Evolutionary conservation across 2,888 invertebrate genomes (phyloP), one percentile per base, ranked within the genome.

Genomic region (Euplexia lucipara): DNA sequence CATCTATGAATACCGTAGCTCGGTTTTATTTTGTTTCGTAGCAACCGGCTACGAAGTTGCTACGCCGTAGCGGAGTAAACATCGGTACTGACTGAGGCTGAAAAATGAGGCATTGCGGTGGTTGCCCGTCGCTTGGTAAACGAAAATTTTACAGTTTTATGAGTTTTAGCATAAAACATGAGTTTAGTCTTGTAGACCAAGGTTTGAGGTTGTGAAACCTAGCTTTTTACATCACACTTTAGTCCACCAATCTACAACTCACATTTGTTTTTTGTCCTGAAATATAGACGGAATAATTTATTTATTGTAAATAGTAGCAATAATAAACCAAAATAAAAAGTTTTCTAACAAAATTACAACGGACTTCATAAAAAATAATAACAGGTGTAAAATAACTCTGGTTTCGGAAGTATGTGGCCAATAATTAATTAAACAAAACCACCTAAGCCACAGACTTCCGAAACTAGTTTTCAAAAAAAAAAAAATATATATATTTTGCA

Each of bases 31-130:
- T 70, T 32, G 30, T 56, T 68, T 57, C 80, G 83, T 83, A 82
- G 82, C 35, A 20, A 51, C 49, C 48, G 77, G 59, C 80, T 79
- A 79, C 79, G 81, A 22, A 41, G 22, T 51, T 54, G 81, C 86
- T 88, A 88, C 82, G 78, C 9, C 77, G 82, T 84, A 79, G 77
- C 67, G 16, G 30, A 22, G 26, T 8, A 34, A 75, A 47, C 41
- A 47, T 52, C 53, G 32, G 14, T 35, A 42, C 45, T 39, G 51
- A 65, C 42, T 39, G 51, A 65, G 52, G 41, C 59, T 70, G 59
- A 65, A 76, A 71, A 71, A 60, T 45, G 20, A 60, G 53, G 45
- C 45, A 70, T 65, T 60, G 66, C 60, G 35, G 48, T 41, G 45
- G 39, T 54, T 47, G 42, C 20, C 34, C 35, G 41, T 37, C 44